Conservation (phyloP, 2,113 vertebrate species). For the Himantopus leucocephalus region DNA sequence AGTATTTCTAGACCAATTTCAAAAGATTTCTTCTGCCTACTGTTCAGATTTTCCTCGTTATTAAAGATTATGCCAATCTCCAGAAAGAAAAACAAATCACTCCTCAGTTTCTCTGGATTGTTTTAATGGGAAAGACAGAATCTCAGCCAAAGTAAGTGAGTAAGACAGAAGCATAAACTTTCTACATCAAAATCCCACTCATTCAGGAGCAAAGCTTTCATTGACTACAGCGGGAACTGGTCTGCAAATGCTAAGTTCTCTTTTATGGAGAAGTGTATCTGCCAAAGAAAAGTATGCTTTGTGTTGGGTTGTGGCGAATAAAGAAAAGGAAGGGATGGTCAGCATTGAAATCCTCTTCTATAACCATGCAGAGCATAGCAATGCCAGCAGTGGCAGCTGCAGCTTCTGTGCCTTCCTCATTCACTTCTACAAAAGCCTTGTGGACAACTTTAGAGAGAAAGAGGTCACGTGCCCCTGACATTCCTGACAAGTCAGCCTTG, state of each 20-base stretch:
- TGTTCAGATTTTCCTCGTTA: not conserved
- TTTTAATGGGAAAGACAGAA: not conserved
- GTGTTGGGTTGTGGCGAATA: conserved; percentile 84
- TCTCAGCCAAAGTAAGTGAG: not conserved
- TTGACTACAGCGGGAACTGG: not conserved
- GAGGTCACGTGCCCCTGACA: conserved; percentile 79
- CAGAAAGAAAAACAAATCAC: not conserved
- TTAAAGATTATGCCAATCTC: not conserved
- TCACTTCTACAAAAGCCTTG: conserved; percentile 91
- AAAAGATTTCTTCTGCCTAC: not conserved
- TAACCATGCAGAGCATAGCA: conserved; percentile 47
- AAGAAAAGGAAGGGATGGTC: conserved; percentile 94
- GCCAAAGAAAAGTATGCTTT: conserved; percentile 84
- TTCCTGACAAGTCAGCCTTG: conserved; percentile 86
- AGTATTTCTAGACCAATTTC: not conserved
- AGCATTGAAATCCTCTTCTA: conserved; percentile 79
- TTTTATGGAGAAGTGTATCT: conserved; percentile 73
- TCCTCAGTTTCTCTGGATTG: not conserved
- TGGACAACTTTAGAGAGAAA: conserved; percentile 86
- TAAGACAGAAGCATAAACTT: not conserved
- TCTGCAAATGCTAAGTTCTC: not conserved
- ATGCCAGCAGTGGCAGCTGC: conserved; percentile 86
- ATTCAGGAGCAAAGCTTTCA: not conserved
- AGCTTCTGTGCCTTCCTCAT: conserved; percentile 92
- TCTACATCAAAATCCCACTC: not conserved